Evolutionary conservation across 2,113 vertebrate genomes (phyloP), one percentile per base, ranked within the genome.

Genomic region (Podiceps cristatus): DNA sequence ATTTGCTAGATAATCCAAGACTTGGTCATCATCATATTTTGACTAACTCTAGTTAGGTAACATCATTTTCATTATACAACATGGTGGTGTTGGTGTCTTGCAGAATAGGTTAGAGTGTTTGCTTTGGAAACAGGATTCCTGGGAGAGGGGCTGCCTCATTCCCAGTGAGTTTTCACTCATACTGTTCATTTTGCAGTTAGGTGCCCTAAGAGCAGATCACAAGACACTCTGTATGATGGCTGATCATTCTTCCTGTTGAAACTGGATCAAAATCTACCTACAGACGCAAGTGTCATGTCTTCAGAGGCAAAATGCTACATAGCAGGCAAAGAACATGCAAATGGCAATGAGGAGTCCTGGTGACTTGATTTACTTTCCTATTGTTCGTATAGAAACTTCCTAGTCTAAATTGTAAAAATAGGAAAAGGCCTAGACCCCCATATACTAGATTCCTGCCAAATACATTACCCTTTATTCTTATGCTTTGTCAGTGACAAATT

Each of bases 241-340:
- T 75, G 2, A 63, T 49, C 3, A 29, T 22, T 84, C 82, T 86
- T 86, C 40, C 33, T 40, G 7, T 58, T 87, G 42, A 74, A 63
- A 68, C 18, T 58, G 35, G 77, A 60, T 83, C 13, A 73, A 76
- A 66, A 59, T 53, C 45, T 29, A 33, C 29, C 31, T 60, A 44
- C 8, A 42, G 50, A 10, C 63, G 11, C 4, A 0, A 40, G 9
- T 1, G 0, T 76, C 28, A 23, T 31, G 1, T 68, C 35, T 76
- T 69, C 28, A 53, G 63, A 66, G 29, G 7, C 58, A 52, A 75
- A 55, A 62, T 18, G 2, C 10, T 35, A 37, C 11, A 31, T 1
- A 4, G 8, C 40, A 22, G 13, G 8, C 18, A 59, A 8, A 69
- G 10, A 12, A 29, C 27, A 42, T 42, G 22, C 19, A 78, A 59